These are phyloP conservation scores for Arrhamphus sclerolepis DNA, from an alignment of 2,797 vertebrate genomes.

Conservation along the genomic window DNA sequence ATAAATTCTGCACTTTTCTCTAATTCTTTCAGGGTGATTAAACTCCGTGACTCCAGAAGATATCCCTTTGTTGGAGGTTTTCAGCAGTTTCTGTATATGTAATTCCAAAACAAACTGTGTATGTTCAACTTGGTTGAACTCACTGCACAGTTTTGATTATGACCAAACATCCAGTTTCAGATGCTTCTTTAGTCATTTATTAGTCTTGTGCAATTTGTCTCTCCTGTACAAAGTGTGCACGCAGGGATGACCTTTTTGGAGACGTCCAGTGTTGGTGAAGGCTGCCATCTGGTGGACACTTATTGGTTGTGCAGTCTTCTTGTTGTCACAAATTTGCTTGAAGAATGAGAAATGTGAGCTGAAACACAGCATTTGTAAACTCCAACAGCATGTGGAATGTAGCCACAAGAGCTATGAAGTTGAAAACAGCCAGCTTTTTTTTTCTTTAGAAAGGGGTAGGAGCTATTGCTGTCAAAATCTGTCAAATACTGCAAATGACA, in stretches of 20 bases:
- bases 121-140: too few relatives aligned
- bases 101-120: background rate
- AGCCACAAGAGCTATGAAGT: too few relatives aligned
- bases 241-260: accelerated
- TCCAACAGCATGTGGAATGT: too few relatives aligned
- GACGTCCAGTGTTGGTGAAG: conserved; percentile 14
- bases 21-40: background rate
- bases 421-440: too few relatives aligned
- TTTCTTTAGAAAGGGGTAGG: too few relatives aligned
- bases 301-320: background rate
- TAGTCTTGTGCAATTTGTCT: background rate
- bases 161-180: too few relatives aligned
- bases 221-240: background rate
- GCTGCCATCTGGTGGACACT: conserved; percentile 58
- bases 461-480: too few relatives aligned
- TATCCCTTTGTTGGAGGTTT: background rate
- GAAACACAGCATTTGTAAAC: too few relatives aligned
- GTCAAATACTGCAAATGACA: too few relatives aligned
- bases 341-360: too few relatives aligned
- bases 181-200: too few relatives aligned
- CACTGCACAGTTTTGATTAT: too few relatives aligned
- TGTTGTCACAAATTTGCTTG: background rate
- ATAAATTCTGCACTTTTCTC: background rate
- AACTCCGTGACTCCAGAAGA: background rate
- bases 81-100: background rate